Evolutionary conservation across 2,797 vertebrate species (phyloP), one percentile per base, ranked within the genome.

Genomic region (Neomorphus geoffroyi): DNA sequence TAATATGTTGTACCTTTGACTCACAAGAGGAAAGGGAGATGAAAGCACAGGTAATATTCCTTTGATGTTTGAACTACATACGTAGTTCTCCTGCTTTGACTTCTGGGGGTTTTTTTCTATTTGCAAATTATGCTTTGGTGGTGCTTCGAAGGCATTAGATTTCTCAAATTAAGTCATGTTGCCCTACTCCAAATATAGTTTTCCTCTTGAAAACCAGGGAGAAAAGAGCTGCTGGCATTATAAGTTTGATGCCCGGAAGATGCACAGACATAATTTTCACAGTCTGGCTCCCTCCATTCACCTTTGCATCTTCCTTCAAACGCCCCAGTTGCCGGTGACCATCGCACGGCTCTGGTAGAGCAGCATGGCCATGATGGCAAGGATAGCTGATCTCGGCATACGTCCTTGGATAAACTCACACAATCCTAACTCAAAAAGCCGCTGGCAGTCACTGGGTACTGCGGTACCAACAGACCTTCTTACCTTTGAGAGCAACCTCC

Each of bases 11-110:
- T 93, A 82, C 78, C 65, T 93, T 93, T 89, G 83, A 54, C 86
- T 94, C 94, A 83, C 78, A 61, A 91, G 90, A 87, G 88, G 74
- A 56, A 94, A 93, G 37, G 39, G 37, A 95, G 93, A 90, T 94
- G 87, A 93, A 96, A 88, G 80, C 22, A 1, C 51, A 39, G 64
- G 71, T 93, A 93, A 82, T 85, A 82, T 26, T 88, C 64, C 64
- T 96, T 92, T 96, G 86, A 89, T 92, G 83, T 85, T 73, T 62
- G 64, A 90, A 87, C 78, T 92, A 51, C 73, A 77, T 39, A 37
- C 41, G 41, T 26, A 45, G 70, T 41, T 83, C 90, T 91, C 56
- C 50, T 60, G 58, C 65, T 90, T 82, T 65, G 86, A 74, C 51
- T 94, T 88, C 64, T 87, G 41, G 4, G 3, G 21, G 9, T 57